These are phyloP conservation scores for Caenorhabditis panamensis DNA, from an alignment of 2,888 invertebrate genomes.

Conservation along the genomic window DNA sequence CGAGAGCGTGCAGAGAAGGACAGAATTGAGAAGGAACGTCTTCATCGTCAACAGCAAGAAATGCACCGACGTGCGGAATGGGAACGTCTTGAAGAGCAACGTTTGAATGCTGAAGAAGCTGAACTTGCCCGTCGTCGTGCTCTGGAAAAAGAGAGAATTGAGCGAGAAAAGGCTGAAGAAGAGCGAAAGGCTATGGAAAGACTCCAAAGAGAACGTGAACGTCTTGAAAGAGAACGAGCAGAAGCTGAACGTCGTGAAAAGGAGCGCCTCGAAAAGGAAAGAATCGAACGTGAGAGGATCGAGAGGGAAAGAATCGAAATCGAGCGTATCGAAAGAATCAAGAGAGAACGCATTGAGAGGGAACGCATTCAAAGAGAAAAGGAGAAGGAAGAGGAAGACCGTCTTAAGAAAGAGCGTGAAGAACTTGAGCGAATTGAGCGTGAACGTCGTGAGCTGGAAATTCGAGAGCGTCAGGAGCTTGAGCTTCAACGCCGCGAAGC, in stretches of 20 bases:
- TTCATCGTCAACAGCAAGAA: constrained; percentile 65
- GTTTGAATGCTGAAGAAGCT: constrained; percentile 71
- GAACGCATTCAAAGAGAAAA: constrained; percentile 73
- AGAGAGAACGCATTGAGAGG: constrained; percentile 75
- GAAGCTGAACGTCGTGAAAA: constrained; percentile 70
- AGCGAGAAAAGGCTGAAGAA: constrained; percentile 69
- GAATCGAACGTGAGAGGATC: constrained; percentile 70
- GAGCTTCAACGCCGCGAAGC: constrained; percentile 70
- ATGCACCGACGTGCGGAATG: constrained; percentile 73
- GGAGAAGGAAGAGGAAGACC: constrained; percentile 65
- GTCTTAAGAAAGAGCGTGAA: constrained; percentile 59
- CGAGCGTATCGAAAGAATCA: constrained; percentile 79
- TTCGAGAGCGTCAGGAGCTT: constrained; percentile 71
- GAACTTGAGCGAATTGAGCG: constrained; percentile 70
- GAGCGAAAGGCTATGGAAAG: constrained; percentile 59
- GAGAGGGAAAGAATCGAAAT: constrained; percentile 75
- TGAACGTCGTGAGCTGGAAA: constrained; percentile 77
- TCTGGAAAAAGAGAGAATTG: constrained; percentile 69
- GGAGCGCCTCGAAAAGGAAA: constrained; percentile 72
- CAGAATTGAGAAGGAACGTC: constrained; percentile 69
- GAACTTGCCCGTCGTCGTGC: constrained; percentile 64
- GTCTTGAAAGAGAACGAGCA: constrained; percentile 75
- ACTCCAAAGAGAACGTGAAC: constrained; percentile 67
- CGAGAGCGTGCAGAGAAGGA: constrained; percentile 74
- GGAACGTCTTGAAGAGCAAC: constrained; percentile 77